phyloP scores from a whole-genome alignment of 2,888 invertebrate species.

The Troilus luridus region DNA sequence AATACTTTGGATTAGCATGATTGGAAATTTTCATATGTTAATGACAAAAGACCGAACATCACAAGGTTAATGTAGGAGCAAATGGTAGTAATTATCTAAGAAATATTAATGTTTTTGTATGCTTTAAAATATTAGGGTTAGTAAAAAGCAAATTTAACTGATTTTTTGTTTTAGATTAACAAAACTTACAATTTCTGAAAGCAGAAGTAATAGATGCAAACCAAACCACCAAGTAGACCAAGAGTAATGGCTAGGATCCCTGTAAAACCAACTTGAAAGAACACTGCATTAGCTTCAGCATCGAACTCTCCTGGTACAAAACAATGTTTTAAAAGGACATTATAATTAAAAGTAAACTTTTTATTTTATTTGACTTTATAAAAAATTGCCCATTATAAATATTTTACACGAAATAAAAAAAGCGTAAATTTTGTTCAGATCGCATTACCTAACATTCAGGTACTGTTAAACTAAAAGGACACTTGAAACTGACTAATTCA shows the following conservation, averaged over 20 bases:
- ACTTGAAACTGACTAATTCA: too few species aligned
- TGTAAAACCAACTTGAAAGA: constrained; percentile 64
- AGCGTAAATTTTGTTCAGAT: too few species aligned
- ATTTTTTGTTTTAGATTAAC: not conserved
- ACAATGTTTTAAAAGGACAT: not conserved
- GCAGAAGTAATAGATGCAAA: constrained; percentile 63
- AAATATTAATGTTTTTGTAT: not conserved
- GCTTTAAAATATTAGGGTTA: not conserved
- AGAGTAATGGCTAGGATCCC: constrained; percentile 62
- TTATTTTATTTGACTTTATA: not conserved
- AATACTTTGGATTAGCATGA: not conserved
- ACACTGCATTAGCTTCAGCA: constrained; percentile 60
- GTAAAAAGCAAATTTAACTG: not conserved
- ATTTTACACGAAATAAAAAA: too few species aligned
- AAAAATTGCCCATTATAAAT: too few species aligned
- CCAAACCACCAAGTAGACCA: constrained; percentile 63
- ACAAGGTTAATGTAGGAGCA: not conserved
- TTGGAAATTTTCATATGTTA: constrained; percentile 4
- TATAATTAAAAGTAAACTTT: not conserved
- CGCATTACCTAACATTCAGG: too few species aligned
- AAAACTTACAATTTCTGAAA: constrained; percentile 60
- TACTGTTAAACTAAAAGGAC: too few species aligned
- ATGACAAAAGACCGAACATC: not conserved
- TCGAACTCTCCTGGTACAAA: constrained; percentile 62
- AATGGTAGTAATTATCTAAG: not conserved